phyloP scores from a whole-genome alignment of 92 coral and sea anemone species.

The Siderastrea siderea region DNA sequence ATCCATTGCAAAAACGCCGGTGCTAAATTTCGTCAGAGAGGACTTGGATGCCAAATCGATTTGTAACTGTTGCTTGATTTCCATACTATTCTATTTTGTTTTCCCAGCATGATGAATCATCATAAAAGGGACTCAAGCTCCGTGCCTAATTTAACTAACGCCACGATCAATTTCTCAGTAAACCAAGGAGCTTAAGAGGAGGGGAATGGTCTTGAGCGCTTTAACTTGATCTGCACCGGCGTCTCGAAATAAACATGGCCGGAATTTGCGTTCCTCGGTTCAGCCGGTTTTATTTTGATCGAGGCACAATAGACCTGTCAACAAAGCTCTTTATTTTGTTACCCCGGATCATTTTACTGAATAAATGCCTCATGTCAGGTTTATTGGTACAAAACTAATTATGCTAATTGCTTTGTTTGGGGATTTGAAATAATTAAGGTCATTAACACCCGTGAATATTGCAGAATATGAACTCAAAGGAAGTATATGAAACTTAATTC shows the following conservation, averaged over 20 bases:
- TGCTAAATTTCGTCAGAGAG: not conserved
- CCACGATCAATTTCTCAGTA: not conserved
- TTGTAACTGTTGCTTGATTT: constrained; percentile 27
- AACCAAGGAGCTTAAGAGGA: not conserved
- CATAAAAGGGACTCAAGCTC: not conserved
- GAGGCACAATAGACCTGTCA: constrained; percentile 7
- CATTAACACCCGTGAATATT: not conserved
- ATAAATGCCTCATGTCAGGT: constrained; percentile 9
- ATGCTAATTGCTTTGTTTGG: constrained; percentile 35
- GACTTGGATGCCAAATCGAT: not conserved
- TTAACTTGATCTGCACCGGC: constrained; percentile 2
- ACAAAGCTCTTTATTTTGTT: not conserved
- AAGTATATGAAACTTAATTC: not conserved
- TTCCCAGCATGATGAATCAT: constrained; percentile 1
- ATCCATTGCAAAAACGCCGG: constrained; percentile 20
- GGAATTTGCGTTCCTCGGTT: constrained; percentile 6
- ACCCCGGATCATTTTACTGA: constrained; percentile 16
- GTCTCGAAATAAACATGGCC: not conserved
- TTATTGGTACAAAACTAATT: constrained; percentile 23
- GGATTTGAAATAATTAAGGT: constrained; percentile 19
- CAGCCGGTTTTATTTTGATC: not conserved
- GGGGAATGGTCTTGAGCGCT: not conserved
- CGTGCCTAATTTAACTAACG: not conserved
- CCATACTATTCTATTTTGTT: not conserved
- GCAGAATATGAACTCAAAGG: too few relatives aligned